Conservation (phyloP, 2,797 vertebrate species). For the Emys orbicularis region DNA sequence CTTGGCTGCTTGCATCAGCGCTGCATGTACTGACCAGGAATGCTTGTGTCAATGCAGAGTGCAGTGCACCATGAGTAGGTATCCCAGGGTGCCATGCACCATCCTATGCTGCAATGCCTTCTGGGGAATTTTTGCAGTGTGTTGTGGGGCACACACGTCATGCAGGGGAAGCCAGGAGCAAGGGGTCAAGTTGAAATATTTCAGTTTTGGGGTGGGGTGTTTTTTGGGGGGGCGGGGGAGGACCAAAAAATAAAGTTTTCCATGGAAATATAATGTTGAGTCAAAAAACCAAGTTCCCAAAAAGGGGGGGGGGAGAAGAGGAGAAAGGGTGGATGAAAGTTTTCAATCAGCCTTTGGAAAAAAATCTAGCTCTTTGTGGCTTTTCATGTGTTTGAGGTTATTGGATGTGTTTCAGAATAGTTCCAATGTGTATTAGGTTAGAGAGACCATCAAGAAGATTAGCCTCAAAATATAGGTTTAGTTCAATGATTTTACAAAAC, state of each 20-base stretch:
- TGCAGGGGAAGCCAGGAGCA: neutral
- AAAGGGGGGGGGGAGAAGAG: neutral
- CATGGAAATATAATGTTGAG: constrained; percentile 25
- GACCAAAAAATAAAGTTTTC: neutral
- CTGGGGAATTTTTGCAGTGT: neutral
- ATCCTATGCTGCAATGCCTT: neutral
- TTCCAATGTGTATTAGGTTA: neutral
- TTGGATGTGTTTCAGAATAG: neutral
- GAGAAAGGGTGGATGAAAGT: constrained; percentile 24
- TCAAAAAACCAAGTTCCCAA: neutral
- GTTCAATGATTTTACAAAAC: constrained; percentile 34
- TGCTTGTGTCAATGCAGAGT: neutral
- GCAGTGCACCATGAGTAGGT: neutral
- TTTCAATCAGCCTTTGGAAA: constrained; percentile 42
- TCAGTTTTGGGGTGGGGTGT: neutral
- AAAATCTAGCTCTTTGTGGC: constrained; percentile 41
- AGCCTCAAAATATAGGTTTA: constrained; percentile 40
- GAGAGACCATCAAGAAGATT: constrained; percentile 24
- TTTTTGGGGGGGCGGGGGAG: fast-evolving
- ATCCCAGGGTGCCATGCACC: neutral
- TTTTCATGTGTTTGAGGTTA: constrained; percentile 31
- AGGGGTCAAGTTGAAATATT: neutral
- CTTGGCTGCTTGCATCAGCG: neutral
- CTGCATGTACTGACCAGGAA: neutral
- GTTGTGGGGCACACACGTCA: neutral